Evolutionary conservation across 2,888 invertebrate species (phyloP).

Genomic region (Yponomeuta evonymella): DNA sequence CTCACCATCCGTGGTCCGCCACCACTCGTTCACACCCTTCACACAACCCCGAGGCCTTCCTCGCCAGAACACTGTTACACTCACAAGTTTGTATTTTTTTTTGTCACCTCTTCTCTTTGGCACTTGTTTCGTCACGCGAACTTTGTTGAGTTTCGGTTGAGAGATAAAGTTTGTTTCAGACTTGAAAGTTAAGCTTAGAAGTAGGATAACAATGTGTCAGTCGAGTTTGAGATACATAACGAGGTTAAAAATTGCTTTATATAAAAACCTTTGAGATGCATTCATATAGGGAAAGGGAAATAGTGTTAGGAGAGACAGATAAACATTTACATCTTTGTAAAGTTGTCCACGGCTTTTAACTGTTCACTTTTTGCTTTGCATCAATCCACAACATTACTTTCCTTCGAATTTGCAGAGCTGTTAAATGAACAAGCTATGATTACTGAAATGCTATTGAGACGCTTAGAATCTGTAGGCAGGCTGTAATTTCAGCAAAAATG

Average conservation of each 20-base stretch:
- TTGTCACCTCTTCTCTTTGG: background rate
- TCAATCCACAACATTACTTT: background rate
- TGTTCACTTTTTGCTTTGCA: background rate
- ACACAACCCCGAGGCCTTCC: no score
- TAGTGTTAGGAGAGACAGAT: background rate
- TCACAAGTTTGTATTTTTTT: background rate
- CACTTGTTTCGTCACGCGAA: background rate
- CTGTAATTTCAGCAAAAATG: background rate
- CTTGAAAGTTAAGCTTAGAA: constrained; percentile 53
- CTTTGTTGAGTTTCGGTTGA: background rate
- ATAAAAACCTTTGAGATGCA: background rate
- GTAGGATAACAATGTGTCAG: constrained; percentile 59
- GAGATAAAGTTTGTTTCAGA: constrained; percentile 44
- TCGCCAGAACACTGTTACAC: background rate
- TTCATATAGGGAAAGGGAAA: background rate
- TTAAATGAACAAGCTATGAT: background rate
- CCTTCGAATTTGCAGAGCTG: background rate
- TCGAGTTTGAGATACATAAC: constrained; percentile 26
- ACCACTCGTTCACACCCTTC: background rate
- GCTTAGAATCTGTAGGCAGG: constrained; percentile 11
- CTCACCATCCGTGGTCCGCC: constrained; percentile 25
- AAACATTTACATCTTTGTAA: background rate
- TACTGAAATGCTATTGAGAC: constrained; percentile 5
- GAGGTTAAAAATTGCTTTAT: background rate
- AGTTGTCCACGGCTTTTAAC: background rate